Percentiles rank a stretch among this genome's conserved stretches.
These are phyloP conservation scores for Rhabdomys dilectus DNA, from an alignment of 2,113 vertebrate species.

Conservation along the genomic window DNA sequence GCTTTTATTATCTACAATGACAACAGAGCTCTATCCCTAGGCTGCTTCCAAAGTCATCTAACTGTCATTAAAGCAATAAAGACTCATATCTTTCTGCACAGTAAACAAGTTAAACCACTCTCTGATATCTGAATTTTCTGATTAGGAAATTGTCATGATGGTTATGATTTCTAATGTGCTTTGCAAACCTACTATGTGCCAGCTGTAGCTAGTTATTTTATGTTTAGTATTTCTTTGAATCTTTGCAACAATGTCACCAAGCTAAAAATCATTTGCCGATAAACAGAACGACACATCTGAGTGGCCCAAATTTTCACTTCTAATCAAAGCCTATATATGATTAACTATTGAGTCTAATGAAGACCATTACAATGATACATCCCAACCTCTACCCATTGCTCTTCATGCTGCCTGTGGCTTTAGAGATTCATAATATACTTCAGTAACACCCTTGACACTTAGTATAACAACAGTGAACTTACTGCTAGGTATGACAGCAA, in stretches of 20 bases:
- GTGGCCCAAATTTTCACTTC: neutral
- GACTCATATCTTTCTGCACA: conserved; percentile 29
- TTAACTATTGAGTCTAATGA: neutral
- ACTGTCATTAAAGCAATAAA: conserved; percentile 75
- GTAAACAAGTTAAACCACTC: conserved; percentile 72
- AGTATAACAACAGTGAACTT: neutral
- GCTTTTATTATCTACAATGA: conserved; percentile 76
- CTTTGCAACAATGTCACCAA: neutral
- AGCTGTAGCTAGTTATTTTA: neutral
- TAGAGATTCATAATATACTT: neutral
- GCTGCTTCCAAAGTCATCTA: conserved; percentile 68
- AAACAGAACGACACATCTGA: neutral
- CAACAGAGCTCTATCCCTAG: conserved; percentile 65
- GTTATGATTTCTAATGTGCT: neutral
- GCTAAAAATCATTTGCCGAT: neutral
- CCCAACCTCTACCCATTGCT: rapidly evolving
- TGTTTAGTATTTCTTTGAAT: neutral
- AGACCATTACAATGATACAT: rapidly evolving
- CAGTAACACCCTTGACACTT: neutral
- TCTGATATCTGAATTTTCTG: conserved; percentile 40
- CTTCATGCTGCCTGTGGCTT: neutral
- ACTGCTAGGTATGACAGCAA: neutral
- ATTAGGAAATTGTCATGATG: neutral
- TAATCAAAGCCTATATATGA: neutral
- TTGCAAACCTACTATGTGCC: conserved; percentile 49